phyloP scores from a whole-genome alignment of 2,113 vertebrate genomes.

The Cyprinodon variegatus region DNA sequence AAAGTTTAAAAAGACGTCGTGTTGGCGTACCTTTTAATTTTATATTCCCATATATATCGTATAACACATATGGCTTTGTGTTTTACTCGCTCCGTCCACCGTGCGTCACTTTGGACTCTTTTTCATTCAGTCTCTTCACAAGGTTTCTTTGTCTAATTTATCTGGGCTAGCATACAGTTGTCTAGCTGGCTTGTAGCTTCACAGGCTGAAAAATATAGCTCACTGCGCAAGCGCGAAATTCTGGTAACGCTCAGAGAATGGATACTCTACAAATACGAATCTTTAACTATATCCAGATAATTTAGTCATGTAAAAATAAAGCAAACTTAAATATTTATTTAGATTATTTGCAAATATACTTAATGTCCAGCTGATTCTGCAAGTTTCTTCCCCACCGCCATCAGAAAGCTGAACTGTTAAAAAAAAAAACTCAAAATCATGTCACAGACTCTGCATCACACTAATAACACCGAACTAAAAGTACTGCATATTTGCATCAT shows the following conservation, averaged over 20 bases:
- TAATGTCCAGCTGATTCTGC: too few species aligned
- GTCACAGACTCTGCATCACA: too few species aligned
- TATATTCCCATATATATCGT: slow-evolving; percentile 71
- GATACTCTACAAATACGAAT: neutral
- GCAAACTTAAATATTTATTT: too few species aligned
- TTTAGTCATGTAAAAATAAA: neutral
- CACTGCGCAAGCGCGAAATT: slow-evolving; percentile 59
- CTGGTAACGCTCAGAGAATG: slow-evolving; percentile 26
- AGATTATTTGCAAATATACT: too few species aligned
- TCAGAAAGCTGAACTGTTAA: too few species aligned
- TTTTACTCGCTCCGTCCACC: slow-evolving; percentile 60
- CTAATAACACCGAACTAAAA: too few species aligned
- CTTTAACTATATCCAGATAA: neutral
- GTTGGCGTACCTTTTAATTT: slow-evolving; percentile 76
- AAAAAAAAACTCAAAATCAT: too few species aligned
- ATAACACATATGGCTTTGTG: slow-evolving; percentile 61
- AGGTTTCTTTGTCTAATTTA: slow-evolving; percentile 76
- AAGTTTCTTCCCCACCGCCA: too few species aligned
- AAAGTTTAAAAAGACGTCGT: slow-evolving; percentile 75
- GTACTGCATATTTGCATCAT: too few species aligned
- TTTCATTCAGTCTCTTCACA: slow-evolving; percentile 69
- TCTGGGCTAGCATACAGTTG: slow-evolving; percentile 73
- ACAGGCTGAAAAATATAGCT: slow-evolving; percentile 43
- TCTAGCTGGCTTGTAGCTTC: slow-evolving; percentile 65
- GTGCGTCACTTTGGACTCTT: slow-evolving; percentile 62